phyloP scores from a whole-genome alignment of 2,888 invertebrate species.

The Troglohyphantes excavatus region DNA sequence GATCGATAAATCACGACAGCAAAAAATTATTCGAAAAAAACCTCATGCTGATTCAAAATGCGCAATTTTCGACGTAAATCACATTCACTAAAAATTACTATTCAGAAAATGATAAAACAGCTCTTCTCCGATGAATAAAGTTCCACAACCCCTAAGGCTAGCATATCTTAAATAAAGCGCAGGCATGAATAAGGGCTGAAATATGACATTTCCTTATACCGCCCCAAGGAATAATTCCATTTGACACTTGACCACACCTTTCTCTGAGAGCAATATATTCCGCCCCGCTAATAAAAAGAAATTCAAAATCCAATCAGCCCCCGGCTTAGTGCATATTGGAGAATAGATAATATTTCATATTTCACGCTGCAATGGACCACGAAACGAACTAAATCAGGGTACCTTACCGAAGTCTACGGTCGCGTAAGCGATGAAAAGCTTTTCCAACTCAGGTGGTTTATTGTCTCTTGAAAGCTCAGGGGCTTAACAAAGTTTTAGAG shows the following conservation, averaged over 20 bases:
- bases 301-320: slow-evolving; percentile 53
- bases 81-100: too few relatives aligned
- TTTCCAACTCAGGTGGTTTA: slow-evolving; percentile 28
- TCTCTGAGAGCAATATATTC: not conserved
- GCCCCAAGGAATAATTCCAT: slow-evolving; percentile 11
- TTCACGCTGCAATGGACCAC: slow-evolving; percentile 56
- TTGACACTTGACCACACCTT: slow-evolving; percentile 60
- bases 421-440: slow-evolving; percentile 15
- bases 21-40: too few relatives aligned
- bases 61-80: too few relatives aligned
- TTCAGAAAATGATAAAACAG: too few relatives aligned
- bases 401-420: not conserved
- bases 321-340: not conserved
- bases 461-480: slow-evolving; percentile 17
- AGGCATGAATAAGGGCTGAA: not conserved
- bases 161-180: not conserved
- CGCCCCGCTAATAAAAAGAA: slow-evolving; percentile 47
- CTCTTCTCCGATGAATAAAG: not conserved
- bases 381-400: slow-evolving; percentile 55
- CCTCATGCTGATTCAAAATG: too few relatives aligned
- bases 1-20: too few relatives aligned
- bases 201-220: not conserved
- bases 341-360: slow-evolving; percentile 49
- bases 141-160: not conserved
- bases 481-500: slow-evolving; percentile 24